Conservation (phyloP, 2,888 invertebrate species). For the Margaritifera margaritifera region DNA sequence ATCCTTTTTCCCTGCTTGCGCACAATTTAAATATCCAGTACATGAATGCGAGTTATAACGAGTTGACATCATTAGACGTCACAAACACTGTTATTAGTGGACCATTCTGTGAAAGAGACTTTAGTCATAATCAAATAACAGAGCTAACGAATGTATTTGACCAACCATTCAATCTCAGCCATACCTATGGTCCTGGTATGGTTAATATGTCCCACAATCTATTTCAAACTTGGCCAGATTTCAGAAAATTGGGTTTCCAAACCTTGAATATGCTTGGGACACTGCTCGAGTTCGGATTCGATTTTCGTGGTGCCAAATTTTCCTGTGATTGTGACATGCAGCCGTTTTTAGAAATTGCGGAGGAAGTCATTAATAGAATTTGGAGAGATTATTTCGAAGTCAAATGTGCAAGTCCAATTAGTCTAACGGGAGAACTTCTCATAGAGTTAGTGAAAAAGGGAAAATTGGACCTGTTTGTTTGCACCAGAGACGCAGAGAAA, state of each 20-base stretch:
- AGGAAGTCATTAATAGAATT: background rate
- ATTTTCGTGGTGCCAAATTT: constrained; percentile 5
- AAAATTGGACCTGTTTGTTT: constrained; percentile 1
- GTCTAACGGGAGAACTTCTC: background rate
- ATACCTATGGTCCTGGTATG: background rate
- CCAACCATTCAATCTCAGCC: no score
- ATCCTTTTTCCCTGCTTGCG: no score
- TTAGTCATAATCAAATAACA: no score
- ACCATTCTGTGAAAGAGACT: no score
- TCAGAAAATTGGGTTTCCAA: constrained; percentile 4
- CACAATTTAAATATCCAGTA: no score
- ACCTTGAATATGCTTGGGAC: constrained; percentile 5
- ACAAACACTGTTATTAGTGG: no score
- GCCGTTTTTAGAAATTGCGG: constrained; percentile 5
- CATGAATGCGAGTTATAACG: no score
- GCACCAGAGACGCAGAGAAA: background rate
- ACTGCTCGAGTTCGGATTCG: constrained; percentile 11
- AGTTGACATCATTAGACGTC: no score
- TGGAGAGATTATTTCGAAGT: constrained; percentile 12
- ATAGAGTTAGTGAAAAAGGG: background rate
- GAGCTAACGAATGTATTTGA: no score
- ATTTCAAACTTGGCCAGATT: constrained; percentile 5
- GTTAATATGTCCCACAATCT: constrained; percentile 1
- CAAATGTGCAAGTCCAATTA: background rate
- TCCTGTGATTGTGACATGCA: constrained; percentile 12